Conservation (phyloP, 2,113 vertebrate genomes). For the Ranitomeya imitator region DNA sequence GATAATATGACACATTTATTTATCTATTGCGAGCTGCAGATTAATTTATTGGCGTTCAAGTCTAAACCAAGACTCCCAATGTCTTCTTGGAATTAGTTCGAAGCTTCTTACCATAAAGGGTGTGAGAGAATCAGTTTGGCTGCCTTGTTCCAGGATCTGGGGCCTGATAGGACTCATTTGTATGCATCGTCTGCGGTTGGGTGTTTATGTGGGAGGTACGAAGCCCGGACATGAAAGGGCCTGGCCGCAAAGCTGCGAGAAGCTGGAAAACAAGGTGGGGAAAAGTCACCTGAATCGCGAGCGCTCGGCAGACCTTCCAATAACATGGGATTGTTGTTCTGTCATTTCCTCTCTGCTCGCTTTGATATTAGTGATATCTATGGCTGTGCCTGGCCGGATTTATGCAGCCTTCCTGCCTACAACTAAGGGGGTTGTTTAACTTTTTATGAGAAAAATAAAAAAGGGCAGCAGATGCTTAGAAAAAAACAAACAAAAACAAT, state of each 20-base stretch:
- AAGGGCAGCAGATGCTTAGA: too few relatives aligned
- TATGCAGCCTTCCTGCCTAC: background rate
- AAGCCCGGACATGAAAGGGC: background rate
- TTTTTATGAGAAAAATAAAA: too few relatives aligned
- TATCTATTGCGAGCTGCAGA: conserved; percentile 39
- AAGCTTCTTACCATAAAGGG: conserved; percentile 46
- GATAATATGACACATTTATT: conserved; percentile 54
- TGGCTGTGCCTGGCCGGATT: background rate
- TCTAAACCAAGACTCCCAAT: conserved; percentile 41
- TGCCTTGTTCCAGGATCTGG: conserved; percentile 31
- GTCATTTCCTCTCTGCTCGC: background rate
- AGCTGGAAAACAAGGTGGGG: background rate
- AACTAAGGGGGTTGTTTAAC: background rate
- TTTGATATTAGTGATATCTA: background rate
- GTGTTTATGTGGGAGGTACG: conserved; percentile 17
- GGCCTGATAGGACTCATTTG: background rate
- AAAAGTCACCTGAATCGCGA: background rate
- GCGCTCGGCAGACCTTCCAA: background rate
- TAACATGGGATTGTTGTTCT: background rate
- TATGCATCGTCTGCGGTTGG: conserved; percentile 6
- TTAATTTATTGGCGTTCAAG: conserved; percentile 51
- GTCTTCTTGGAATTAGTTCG: conserved; percentile 16
- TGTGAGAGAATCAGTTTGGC: conserved; percentile 39
- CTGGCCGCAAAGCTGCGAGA: background rate
- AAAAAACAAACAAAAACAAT: too few relatives aligned